Evolutionary conservation across 2,113 vertebrate genomes (phyloP).

Genomic region (Barbus barbus): DNA sequence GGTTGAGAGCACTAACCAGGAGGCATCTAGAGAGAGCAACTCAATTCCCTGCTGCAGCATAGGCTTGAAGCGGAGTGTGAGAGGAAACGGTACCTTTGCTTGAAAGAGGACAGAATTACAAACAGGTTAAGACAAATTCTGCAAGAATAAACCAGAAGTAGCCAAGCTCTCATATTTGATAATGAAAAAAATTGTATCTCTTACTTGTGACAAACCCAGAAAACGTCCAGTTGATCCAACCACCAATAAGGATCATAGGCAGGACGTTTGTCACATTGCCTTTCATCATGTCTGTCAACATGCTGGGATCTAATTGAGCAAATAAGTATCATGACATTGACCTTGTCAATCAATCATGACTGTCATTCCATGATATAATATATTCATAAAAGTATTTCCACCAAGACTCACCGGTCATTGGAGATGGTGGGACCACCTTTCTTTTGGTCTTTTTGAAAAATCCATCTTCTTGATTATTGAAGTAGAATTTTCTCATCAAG

Average conservation of each 20-base stretch:
- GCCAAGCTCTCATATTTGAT: background rate
- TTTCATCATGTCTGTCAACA: conserved; percentile 99
- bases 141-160: background rate
- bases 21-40: conserved; percentile 94
- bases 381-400: background rate
- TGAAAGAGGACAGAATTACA: conserved; percentile 36
- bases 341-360: background rate
- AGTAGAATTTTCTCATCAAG: conserved; percentile 95
- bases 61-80: conserved; percentile 95
- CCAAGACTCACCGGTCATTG: conserved; percentile 88
- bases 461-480: conserved; percentile 98
- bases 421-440: conserved; percentile 97
- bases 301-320: conserved; percentile 89
- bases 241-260: conserved; percentile 98
- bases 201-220: conserved; percentile 99
- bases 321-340: background rate
- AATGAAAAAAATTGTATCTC: conserved; percentile 36
- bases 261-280: conserved; percentile 99
- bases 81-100: conserved; percentile 97
- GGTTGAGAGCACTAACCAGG: conserved; percentile 84
- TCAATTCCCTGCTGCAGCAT: conserved; percentile 99
- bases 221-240: conserved; percentile 99
- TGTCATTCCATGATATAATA: background rate
- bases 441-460: conserved; percentile 99
- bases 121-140: background rate